These are phyloP conservation scores for Stegostoma tigrinum DNA, from an alignment of 2,113 vertebrate genomes.

Conservation along the genomic window DNA sequence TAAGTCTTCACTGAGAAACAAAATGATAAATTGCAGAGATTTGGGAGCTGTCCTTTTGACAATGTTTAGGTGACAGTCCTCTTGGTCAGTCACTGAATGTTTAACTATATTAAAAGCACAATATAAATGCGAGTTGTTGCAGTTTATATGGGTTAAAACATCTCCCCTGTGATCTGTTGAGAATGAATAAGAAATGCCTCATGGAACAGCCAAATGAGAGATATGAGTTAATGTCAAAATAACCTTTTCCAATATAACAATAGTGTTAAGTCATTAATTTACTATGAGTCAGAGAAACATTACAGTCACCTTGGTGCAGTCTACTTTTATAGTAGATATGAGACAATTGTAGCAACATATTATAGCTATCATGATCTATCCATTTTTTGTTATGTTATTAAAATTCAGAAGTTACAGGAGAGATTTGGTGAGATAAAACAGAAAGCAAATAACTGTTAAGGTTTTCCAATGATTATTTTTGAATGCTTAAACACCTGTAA, in stretches of 20 bases:
- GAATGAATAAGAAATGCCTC: not conserved
- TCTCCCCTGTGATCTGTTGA: constrained; percentile 1
- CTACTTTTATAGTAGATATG: not conserved
- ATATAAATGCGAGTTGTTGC: not conserved
- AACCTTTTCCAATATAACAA: not conserved
- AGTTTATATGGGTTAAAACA: not conserved
- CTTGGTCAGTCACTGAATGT: not conserved
- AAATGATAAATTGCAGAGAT: constrained; percentile 31
- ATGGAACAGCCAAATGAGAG: not conserved
- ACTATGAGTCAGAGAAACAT: not conserved
- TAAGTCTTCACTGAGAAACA: not conserved
- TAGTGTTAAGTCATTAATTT: not conserved
- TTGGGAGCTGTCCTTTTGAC: not conserved
- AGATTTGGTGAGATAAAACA: not conserved
- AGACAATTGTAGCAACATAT: not conserved
- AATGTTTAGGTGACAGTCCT: not conserved
- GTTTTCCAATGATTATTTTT: not conserved
- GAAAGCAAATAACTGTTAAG: not conserved
- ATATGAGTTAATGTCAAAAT: not conserved
- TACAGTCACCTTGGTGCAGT: not conserved
- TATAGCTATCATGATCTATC: not conserved
- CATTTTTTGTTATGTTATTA: not conserved
- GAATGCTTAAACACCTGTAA: not conserved
- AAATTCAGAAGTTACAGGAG: not conserved
- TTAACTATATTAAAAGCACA: not conserved